Evolutionary conservation across 23 tunicate genomes (phyloP), one percentile per base, ranked within the genome.

Genomic region (Halocynthia roretzi): DNA sequence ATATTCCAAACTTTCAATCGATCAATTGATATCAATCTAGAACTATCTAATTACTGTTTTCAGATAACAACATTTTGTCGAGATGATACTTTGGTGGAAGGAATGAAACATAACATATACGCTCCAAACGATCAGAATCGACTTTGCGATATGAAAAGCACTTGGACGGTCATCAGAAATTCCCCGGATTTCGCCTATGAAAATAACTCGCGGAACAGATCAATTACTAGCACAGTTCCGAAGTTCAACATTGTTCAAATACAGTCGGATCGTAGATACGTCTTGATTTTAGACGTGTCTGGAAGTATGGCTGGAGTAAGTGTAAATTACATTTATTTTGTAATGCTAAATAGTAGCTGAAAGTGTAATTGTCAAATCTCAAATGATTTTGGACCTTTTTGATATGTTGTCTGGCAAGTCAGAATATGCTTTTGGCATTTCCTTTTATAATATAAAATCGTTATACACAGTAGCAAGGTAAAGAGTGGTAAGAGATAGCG

Each of bases 231-330:
- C 50, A 76, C 81, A 8, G 56, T 50, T 14, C 87, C 87, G 53
- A 56, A n/a, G 9, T 83, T 76, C 52, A 49, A 65, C 17, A 52
- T 83, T 8, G 68, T 67, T 8, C 77, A 77, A 48, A 49, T 51
- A 10, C 58, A 54, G 50, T 55, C 67, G 17, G 31, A 54, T 23
- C 66, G 12, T 7, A 67, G 81, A 67, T 77, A 76, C 40, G 87
- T 83, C 19, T 51, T 83, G 7, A 76, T 83, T 56, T 21, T 83
- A 56, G 87, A 83, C 53, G 58, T 71, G 10, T 83, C 87, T 15
- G 82, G 82, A 8, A 83, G 87, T 76, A 83, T 83, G 87, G 76
- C 62, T 56, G 85, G 85, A 12, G 85, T 81, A 72, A 61, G 81
- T 31, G 44, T 31, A 31, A 1, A 31, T 31, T 31, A 31, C 4